Evolutionary conservation across 2,888 invertebrate genomes (phyloP), one percentile per base, ranked within the genome.

Genomic region (Drosophila parthenogenetica): DNA sequence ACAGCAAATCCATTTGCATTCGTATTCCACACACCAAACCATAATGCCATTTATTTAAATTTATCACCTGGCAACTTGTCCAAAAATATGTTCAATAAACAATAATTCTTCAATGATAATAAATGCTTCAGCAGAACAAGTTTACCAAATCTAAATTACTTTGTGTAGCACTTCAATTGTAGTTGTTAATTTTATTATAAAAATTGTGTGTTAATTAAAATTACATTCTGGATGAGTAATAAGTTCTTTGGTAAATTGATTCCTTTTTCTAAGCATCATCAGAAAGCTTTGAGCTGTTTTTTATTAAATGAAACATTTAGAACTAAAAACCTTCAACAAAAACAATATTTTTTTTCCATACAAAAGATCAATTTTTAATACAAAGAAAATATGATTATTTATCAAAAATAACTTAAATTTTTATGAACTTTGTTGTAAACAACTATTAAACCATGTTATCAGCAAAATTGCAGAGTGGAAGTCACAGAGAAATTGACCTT

Each of bases 361-460:
- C 19, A 19, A 19, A 19, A 19, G 19, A 19, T 3, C 19, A 19
- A 2, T 19, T 19, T 3, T 19, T 19, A 3, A 3, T 19, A 19
- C 19, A 19, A 17, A 4, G 1, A 17, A 11, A 62, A 51, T 81
- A 65, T 77, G 68, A 84, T 72, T 77, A 70, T 63, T 58, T 53
- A 77, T 66, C 74, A 69, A 81, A 75, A 74, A 71, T 62, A 53
- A 63, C 22, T 29, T 16, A 16, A 40, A 13, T 16, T 29, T 5
- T 1, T 2, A 29, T 16, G 5, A 0, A 22, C n/a, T 25, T 69
- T 71, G 75, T n/a, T n/a, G n/a, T n/a, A n/a, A n/a, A 66, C 49
- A 59, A 65, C 57, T 76, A 42, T 54, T 73, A 69, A 51, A 71
- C 63, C 78, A 51, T 58, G 50, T 78, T 87, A 87, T 82, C 84